Evolutionary conservation across 2,888 invertebrate genomes (phyloP).

Genomic region (Rotaria socialis): DNA sequence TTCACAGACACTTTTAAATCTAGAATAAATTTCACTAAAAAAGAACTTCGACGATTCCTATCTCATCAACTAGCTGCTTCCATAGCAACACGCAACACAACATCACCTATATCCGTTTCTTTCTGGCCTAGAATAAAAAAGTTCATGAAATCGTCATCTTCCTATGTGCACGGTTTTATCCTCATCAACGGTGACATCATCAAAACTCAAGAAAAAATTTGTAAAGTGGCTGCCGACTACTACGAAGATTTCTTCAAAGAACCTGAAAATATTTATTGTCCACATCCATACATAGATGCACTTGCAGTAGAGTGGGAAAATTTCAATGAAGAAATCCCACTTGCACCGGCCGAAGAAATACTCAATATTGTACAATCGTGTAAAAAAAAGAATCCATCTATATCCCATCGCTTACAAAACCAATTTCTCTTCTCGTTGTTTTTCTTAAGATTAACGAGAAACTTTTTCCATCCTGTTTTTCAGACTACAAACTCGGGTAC

Average conservation of each 20-base stretch:
- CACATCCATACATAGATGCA: not conserved
- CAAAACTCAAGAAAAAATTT: not conserved
- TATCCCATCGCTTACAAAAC: not conserved
- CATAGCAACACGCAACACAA: not conserved
- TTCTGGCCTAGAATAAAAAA: not conserved
- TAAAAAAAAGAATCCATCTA: not conserved
- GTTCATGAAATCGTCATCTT: not conserved
- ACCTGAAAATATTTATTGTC: not conserved
- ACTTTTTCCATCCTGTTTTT: not conserved
- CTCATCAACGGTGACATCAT: not conserved
- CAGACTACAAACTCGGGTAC: too few relatives aligned
- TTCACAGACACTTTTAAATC: not conserved
- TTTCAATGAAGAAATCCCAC: not conserved
- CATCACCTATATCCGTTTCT: not conserved
- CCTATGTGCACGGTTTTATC: not conserved
- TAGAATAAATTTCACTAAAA: not conserved
- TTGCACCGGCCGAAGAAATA: not conserved
- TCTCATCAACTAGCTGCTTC: not conserved
- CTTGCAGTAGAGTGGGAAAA: not conserved
- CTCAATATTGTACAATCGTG: not conserved
- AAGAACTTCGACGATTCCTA: not conserved
- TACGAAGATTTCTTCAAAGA: not conserved
- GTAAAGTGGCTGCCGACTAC: not conserved
- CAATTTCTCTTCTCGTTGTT: not conserved
- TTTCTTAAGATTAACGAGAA: not conserved